These are phyloP conservation scores for Tryphoninae sp. DNA, from an alignment of 2,888 invertebrate genomes.

Conservation along the genomic window DNA sequence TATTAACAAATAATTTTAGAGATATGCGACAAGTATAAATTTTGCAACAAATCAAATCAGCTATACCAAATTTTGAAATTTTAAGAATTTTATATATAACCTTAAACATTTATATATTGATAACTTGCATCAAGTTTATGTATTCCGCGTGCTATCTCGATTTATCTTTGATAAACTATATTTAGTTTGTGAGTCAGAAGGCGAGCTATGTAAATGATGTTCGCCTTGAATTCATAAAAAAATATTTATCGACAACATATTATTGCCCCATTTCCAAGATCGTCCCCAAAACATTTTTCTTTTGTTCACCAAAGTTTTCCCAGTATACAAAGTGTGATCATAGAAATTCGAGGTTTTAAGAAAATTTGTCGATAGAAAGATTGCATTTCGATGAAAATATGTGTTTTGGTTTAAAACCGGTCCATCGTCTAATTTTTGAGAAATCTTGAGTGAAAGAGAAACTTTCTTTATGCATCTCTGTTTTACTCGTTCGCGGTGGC, in stretches of 20 bases:
- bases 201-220: neutral
- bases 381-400: neutral
- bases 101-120: too few relatives aligned
- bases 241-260: neutral
- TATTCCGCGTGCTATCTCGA: too few relatives aligned
- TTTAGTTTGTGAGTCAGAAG: too few relatives aligned
- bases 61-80: too few relatives aligned
- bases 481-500: neutral
- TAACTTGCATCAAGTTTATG: too few relatives aligned
- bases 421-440: neutral
- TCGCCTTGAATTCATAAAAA: neutral
- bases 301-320: neutral
- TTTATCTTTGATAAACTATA: too few relatives aligned
- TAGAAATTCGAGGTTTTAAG: neutral
- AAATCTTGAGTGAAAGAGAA: neutral
- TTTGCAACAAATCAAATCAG: too few relatives aligned
- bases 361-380: neutral
- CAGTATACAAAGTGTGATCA: neutral
- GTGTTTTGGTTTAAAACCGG: neutral
- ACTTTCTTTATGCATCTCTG: neutral
- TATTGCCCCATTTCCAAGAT: neutral
- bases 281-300: neutral
- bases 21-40: too few relatives aligned
- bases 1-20: constrained; percentile 13
- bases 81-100: too few relatives aligned